phyloP scores from a whole-genome alignment of 2,888 invertebrate species.

The Therioaphis trifolii region DNA sequence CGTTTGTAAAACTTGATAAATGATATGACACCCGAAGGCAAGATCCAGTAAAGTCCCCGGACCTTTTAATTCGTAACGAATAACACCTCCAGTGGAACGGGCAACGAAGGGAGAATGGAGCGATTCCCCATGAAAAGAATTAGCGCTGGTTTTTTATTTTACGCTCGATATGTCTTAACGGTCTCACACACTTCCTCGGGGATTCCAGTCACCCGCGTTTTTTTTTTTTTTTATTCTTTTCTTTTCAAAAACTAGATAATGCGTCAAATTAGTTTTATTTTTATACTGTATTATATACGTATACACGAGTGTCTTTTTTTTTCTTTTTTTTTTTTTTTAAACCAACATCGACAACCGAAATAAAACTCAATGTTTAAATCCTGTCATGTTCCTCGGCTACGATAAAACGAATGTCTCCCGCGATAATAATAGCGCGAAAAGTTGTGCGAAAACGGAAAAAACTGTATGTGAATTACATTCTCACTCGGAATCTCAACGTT shows the following conservation, averaged over 20 bases:
- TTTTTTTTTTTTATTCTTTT: no score
- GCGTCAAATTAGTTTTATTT: constrained; percentile 3
- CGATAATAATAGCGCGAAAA: not conserved
- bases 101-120: not conserved
- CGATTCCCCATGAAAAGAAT: constrained; percentile 30
- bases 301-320: not conserved
- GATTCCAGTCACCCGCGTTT: not conserved
- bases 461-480: not conserved
- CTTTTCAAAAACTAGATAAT: not conserved
- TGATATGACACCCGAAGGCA: constrained; percentile 32
- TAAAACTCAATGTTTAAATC: not conserved
- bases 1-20: constrained; percentile 43
- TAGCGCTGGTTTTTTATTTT: constrained; percentile 35
- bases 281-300: not conserved
- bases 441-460: not conserved
- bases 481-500: not conserved
- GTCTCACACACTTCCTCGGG: not conserved
- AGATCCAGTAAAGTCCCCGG: not conserved
- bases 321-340: no score
- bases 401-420: not conserved
- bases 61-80: constrained; percentile 3
- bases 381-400: not conserved
- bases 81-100: not conserved
- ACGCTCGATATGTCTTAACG: not conserved
- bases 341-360: not conserved